Evolutionary conservation across 2,797 vertebrate species (phyloP), one percentile per base, ranked within the genome.

Genomic region (Telmatherina bonti): DNA sequence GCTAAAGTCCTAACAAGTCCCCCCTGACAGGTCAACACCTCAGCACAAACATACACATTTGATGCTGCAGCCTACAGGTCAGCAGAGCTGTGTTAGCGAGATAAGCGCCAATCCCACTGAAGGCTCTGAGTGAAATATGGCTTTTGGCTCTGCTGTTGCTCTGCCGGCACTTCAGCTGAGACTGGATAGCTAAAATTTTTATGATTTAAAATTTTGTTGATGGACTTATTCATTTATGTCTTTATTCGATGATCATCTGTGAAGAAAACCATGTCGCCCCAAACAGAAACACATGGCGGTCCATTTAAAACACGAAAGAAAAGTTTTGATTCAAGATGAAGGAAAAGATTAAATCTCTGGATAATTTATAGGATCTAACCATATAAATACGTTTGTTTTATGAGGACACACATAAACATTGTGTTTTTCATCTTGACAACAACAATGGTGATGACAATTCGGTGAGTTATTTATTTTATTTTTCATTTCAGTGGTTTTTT

Each of bases 21-120:
- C 81, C 88, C 83, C 89, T 92, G 91, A 92, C 84, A 93, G 91
- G 92, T 92, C 88, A 90, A 90, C 90, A 90, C 87, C 90, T 86
- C 82, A 66, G 85, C 84, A 85, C 89, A 90, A 89, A 92, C 88
- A 91, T 85, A 89, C 89, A 86, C 72, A 78, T 89, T 85, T 92
- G 89, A 92, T 86, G 90, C 89, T n/a, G 85, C 83, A 78, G 87
- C 88, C 80, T 77, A 72, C 88, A 88, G 89, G 89, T 92, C 89
- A 90, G 89, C 89, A 81, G 82, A 86, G 71, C 87, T 90, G 86
- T 64, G 84, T 53, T 78, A 78, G 67, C 26, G 78, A 91, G 90
- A 91, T 89, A 91, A 89, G 90, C 84, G 71, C 65, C 88, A 78
- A 87, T 84, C 82, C 88, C 83, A 78, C 30, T 87, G 85, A 87